A percentile compares a stretch with the other conserved stretches of the same genome.
Conservation (phyloP, 1,140 invertebrate species). For the Pinna nobilis region DNA sequence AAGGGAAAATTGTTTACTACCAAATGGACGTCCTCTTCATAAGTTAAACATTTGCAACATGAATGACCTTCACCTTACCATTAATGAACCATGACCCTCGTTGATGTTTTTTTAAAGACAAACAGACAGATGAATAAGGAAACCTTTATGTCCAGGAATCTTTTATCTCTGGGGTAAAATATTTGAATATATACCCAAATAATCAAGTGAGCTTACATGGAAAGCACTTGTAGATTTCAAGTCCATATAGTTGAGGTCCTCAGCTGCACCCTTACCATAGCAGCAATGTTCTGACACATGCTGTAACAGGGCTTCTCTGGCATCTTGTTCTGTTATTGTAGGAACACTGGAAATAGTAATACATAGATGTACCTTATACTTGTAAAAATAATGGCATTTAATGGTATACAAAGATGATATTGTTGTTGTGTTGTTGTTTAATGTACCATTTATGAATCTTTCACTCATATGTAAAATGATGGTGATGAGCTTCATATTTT, state of each 20-base stretch:
- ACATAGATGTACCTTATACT: neutral
- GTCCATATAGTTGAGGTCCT: constrained; percentile 76
- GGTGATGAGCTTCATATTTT: no score
- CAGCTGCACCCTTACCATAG: constrained; percentile 77
- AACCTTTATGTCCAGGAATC: neutral
- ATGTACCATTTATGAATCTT: no score
- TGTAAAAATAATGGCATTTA: neutral
- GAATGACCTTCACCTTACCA: no score
- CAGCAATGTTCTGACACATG: constrained; percentile 78
- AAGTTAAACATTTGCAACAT: no score
- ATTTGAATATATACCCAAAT: neutral
- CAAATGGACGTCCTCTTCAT: no score
- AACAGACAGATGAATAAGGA: neutral
- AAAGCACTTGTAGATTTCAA: constrained; percentile 77
- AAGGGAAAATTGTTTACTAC: no score
- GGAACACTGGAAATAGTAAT: constrained; percentile 58
- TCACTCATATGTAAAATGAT: no score
- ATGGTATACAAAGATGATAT: no score
- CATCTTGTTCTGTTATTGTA: constrained; percentile 76
- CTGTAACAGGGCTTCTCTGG: constrained; percentile 74
- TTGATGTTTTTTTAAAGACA: no score
- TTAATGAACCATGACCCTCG: no score
- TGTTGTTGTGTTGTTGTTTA: no score
- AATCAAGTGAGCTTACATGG: constrained; percentile 74
- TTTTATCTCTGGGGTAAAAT: neutral